Evolutionary conservation across 2,888 invertebrate species (phyloP).

Genomic region (Cosmorhoe ocellata): DNA sequence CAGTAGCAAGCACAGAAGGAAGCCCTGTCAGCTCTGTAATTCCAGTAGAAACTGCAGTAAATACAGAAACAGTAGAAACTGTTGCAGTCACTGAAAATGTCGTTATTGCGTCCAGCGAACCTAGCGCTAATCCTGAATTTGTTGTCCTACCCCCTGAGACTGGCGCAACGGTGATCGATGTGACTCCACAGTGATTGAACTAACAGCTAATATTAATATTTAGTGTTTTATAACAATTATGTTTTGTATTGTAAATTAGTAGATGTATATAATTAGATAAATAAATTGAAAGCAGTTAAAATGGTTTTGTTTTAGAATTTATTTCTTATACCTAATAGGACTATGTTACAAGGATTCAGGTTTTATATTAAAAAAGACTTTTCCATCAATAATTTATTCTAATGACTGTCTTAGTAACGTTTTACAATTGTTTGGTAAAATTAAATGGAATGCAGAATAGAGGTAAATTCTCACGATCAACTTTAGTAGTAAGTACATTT

Average conservation of each 20-base stretch:
- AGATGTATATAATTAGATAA: constrained; percentile 33
- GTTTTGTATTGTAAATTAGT: constrained; percentile 28
- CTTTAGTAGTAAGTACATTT: constrained; percentile 40
- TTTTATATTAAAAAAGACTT: constrained; percentile 9
- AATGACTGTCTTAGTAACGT: constrained; percentile 70
- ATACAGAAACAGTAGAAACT: background rate
- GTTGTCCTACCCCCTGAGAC: constrained; percentile 49
- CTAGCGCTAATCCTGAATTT: constrained; percentile 4
- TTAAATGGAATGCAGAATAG: constrained; percentile 73
- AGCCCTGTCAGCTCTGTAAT: background rate
- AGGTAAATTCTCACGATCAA: constrained; percentile 68
- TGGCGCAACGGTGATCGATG: constrained; percentile 62
- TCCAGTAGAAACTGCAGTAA: background rate
- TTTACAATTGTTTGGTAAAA: constrained; percentile 75
- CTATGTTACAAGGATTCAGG: background rate
- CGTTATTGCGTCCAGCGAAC: constrained; percentile 12
- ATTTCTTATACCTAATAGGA: background rate
- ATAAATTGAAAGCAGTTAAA: constrained; percentile 32
- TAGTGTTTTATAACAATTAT: no score
- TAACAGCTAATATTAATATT: no score
- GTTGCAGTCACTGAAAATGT: constrained; percentile 11
- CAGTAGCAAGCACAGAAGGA: background rate
- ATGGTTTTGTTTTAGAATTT: constrained; percentile 2
- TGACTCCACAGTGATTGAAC: constrained; percentile 51
- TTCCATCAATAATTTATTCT: constrained; percentile 40